Conservation (phyloP, 30 jellyfish, hydroid and myxozoan species). For the Aurelia coerulea region DNA sequence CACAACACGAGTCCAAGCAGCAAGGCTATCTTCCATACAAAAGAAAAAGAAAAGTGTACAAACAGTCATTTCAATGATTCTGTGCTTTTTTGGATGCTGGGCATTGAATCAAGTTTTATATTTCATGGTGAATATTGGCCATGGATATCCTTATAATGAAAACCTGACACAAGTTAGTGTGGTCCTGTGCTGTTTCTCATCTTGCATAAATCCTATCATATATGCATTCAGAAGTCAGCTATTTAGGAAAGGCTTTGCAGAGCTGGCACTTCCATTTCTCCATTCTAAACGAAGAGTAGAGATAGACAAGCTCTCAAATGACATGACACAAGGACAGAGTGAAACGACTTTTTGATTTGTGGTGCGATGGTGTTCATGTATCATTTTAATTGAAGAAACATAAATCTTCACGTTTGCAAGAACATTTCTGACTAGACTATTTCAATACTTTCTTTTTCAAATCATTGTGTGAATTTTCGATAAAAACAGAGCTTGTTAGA, state of each 20-base stretch:
- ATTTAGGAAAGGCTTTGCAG: constrained; percentile 24
- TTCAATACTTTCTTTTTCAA: too few species aligned
- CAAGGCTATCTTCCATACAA: background rate
- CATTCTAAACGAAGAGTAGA: too few species aligned
- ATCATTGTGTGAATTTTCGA: too few species aligned
- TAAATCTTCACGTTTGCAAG: too few species aligned
- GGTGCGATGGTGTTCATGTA: too few species aligned
- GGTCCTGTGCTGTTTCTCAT: constrained; percentile 39
- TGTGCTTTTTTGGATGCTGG: constrained; percentile 63
- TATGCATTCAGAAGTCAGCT: constrained; percentile 51
- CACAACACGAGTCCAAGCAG: background rate
- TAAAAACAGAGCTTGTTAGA: too few species aligned
- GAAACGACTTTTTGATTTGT: too few species aligned
- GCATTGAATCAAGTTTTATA: constrained; percentile 47
- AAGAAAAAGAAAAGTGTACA: constrained; percentile 42
- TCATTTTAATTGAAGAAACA: too few species aligned
- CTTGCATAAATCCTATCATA: constrained; percentile 59
- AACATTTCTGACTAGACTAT: too few species aligned
- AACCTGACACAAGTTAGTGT: constrained; percentile 44
- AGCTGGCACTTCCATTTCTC: too few species aligned
- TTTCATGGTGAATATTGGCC: constrained; percentile 31
- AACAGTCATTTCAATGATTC: constrained; percentile 20
- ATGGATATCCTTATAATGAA: constrained; percentile 43
- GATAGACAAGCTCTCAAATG: too few species aligned
- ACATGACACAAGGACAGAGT: too few species aligned